A percentile compares a stretch with the other conserved stretches of the same genome.
These are phyloP conservation scores for Dryadula phaetusa DNA, from an alignment of 2,888 invertebrate genomes.

Conservation along the genomic window DNA sequence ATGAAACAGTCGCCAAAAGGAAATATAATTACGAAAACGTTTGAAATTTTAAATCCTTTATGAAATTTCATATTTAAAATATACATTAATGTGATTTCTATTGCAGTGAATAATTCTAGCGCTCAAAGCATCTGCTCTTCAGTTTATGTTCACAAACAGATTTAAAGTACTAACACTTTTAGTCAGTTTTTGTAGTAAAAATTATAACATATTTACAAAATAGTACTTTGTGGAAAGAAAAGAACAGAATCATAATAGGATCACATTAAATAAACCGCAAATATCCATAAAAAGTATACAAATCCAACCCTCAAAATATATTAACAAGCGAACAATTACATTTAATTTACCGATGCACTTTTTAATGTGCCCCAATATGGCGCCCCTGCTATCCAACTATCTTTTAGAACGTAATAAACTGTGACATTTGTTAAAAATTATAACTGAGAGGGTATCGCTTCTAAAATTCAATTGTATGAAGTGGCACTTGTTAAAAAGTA, in stretches of 20 bases:
- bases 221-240: neutral
- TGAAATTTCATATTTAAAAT: slow-evolving; percentile 5
- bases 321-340: slow-evolving; percentile 83
- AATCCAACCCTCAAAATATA: slow-evolving; percentile 62
- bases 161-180: neutral
- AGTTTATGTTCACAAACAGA: neutral
- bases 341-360: slow-evolving; percentile 82
- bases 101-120: neutral
- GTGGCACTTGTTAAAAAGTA: slow-evolving; percentile 67
- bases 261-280: slow-evolving; percentile 23
- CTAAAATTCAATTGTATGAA: slow-evolving; percentile 76
- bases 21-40: neutral
- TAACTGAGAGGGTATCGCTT: slow-evolving; percentile 75
- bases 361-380: slow-evolving; percentile 80
- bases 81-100: neutral
- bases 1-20: neutral
- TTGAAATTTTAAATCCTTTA: neutral
- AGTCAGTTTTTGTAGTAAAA: no score
- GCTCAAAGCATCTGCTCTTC: neutral
- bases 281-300: slow-evolving; percentile 33
- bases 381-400: slow-evolving; percentile 60
- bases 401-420: slow-evolving; percentile 64
- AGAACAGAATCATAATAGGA: slow-evolving; percentile 21
- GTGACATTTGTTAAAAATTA: slow-evolving; percentile 83
- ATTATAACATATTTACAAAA: neutral